A percentile compares a stretch with the other conserved stretches of the same genome.
Evolutionary conservation across 2,888 invertebrate species (phyloP).

Genomic region (Xylota sylvarum): DNA sequence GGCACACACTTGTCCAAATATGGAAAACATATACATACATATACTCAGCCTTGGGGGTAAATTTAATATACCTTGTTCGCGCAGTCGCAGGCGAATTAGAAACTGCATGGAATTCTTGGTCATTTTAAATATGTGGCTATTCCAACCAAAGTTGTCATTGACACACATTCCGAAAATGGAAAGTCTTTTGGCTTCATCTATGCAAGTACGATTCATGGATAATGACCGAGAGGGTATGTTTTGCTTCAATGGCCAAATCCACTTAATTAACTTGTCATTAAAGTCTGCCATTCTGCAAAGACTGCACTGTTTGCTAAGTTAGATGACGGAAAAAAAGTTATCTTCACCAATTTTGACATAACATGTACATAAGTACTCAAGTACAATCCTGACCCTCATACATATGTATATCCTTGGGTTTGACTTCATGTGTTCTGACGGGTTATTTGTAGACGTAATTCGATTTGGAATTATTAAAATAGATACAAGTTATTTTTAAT

Average conservation of each 20-base stretch:
- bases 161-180: slow-evolving; percentile 31
- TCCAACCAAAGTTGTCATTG: slow-evolving; percentile 17
- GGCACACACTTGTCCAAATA: not conserved
- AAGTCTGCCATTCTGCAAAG: not conserved
- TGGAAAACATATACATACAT: not conserved
- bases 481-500: too few species aligned
- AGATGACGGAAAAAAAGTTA: not conserved
- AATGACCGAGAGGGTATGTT: not conserved
- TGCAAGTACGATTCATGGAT: not conserved
- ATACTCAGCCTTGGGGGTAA: not conserved
- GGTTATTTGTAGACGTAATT: too few species aligned
- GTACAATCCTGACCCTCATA: too few species aligned
- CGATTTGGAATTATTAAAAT: too few species aligned
- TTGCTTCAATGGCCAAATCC: not conserved
- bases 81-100: slow-evolving; percentile 8
- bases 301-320: not conserved
- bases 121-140: not conserved
- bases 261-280: not conserved
- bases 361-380: too few species aligned
- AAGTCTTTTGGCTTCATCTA: slow-evolving; percentile 19
- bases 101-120: slow-evolving; percentile 14
- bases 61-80: not conserved
- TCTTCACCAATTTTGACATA: not conserved
- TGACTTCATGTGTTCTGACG: too few species aligned
- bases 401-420: too few species aligned